Evolutionary conservation across 2,888 invertebrate genomes (phyloP), one percentile per base, ranked within the genome.

Genomic region (Sicus ferrugineus): DNA sequence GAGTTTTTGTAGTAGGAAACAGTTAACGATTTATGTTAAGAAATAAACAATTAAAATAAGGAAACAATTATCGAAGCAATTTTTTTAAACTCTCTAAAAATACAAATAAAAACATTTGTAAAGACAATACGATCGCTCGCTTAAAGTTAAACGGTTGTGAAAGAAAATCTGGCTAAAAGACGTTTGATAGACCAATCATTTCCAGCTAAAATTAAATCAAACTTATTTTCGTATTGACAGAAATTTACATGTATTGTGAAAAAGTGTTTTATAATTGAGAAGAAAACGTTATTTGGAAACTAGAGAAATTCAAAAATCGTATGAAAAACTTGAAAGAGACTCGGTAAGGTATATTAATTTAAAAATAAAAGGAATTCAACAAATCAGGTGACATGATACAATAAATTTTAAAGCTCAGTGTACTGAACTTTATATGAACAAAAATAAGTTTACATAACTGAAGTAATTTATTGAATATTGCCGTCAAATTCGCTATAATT

Each of bases 141-240:
- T 83, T 83, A 80, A 84, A 81, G 78, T 75, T 77, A 73, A 75
- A 78, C 81, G 83, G 83, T 83, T 83, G 83, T 83, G 83, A 83
- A 80, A 67, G 67, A 46, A 65, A 59, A 52, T 52, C 23, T 46
- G n/a, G 5, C 7, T 42, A 2, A 63, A 38, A 54, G 9, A n/a
- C 19, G n/a, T 48, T 21, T n/a, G 50, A 31, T 52, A 16, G n/a
- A 21, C 42, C 28, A 28, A 54, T 54, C 54, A 14, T 54, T 31
- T 52, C 52, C 21, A 52, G 64, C 50, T 31, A n/a, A n/a, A n/a
- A n/a, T n/a, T 16, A 68, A 58, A 71, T 63, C 64, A 70, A 66
- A 70, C 66, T 63, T 52, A 61, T 54, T 42, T 26, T 59, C 23
- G 31, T 48, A 69, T 34, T 11, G 9, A 7, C 2, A 34, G 31